Evolutionary conservation across 2,888 invertebrate species (phyloP).

Genomic region (Schizotus pectinicornis): DNA sequence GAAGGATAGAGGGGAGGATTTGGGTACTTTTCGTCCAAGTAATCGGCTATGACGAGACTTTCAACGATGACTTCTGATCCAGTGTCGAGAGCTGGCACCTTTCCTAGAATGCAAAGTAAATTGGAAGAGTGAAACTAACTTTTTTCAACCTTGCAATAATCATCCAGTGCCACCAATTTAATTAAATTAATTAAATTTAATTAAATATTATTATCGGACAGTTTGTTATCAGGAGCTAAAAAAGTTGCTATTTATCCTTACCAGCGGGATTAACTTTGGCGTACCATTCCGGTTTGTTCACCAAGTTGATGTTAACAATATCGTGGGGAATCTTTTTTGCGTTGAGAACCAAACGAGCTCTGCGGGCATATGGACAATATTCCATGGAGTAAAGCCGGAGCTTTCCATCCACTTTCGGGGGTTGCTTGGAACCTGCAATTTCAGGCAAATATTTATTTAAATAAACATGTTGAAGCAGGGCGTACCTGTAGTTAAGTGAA

Average conservation of each 20-base stretch:
- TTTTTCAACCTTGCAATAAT: no score
- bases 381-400: constrained; percentile 82
- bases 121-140: no score
- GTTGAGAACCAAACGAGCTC: constrained; percentile 74
- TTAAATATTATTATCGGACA: no score
- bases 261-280: constrained; percentile 66
- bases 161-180: no score
- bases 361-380: constrained; percentile 83
- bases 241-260: constrained; percentile 45
- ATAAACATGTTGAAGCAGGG: no score
- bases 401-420: constrained; percentile 67
- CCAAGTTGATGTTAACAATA: constrained; percentile 74
- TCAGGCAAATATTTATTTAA: no score
- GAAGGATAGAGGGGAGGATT: constrained; percentile 58
- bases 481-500: no score
- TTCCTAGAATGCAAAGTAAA: constrained; percentile 45
- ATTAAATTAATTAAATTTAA: no score
- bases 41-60: constrained; percentile 62
- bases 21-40: constrained; percentile 60
- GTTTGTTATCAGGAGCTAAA: no score
- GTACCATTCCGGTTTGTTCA: constrained; percentile 87
- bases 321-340: constrained; percentile 81
- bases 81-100: constrained; percentile 57
- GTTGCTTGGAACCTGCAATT: constrained; percentile 68
- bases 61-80: constrained; percentile 60